Percentiles rank a stretch among this genome's conserved stretches.
Conservation (phyloP, 2,113 vertebrate species). For the Prunella himalayana region DNA sequence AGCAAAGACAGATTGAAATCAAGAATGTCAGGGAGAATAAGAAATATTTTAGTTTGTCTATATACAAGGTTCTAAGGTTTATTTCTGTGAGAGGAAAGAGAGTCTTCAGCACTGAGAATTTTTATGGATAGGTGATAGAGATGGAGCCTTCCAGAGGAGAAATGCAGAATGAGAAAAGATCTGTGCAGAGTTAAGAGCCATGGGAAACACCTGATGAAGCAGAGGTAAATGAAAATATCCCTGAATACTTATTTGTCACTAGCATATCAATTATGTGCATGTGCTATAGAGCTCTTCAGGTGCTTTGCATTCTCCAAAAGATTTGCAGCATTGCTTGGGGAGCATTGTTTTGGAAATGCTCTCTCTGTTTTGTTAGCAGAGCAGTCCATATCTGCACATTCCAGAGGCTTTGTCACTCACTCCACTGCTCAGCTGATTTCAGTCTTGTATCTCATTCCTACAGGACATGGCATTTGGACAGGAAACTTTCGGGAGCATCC, state of each 20-base stretch:
- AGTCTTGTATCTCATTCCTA: neutral
- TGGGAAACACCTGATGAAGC: neutral
- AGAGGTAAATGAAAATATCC: neutral
- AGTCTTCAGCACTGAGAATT: neutral
- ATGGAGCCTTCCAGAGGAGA: neutral
- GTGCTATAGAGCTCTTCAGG: neutral
- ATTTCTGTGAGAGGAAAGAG: neutral
- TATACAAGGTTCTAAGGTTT: neutral
- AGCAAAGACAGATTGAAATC: neutral
- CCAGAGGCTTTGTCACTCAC: neutral
- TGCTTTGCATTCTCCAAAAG: neutral
- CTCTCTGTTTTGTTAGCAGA: neutral
- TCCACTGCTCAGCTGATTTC: neutral
- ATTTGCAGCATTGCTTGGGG: neutral
- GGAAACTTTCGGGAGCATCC: slow-evolving; percentile 71
- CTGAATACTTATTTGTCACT: neutral
- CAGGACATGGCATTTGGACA: slow-evolving; percentile 87
- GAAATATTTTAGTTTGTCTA: neutral
- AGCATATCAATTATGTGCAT: neutral
- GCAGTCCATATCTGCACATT: neutral
- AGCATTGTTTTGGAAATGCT: neutral
- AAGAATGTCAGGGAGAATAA: neutral
- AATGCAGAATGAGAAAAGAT: rapidly evolving
- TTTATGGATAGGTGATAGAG: neutral
- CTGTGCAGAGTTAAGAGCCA: neutral